Evolutionary conservation across 1,140 invertebrate species (phyloP).

Genomic region (Stenopsyche tienmushanensis): DNA sequence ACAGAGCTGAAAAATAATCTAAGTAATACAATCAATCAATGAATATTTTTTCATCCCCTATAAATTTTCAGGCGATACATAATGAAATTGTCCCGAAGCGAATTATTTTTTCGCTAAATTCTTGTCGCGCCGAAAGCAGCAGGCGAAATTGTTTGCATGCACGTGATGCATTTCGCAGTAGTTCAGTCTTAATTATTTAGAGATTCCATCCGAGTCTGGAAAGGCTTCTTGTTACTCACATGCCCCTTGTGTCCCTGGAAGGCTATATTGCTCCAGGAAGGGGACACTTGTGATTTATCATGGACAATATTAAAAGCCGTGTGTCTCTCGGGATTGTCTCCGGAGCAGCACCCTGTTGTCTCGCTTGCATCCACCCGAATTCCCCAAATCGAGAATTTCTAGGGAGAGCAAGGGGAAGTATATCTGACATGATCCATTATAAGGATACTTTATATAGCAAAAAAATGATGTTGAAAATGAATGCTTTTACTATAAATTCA

Average conservation of each 20-base stretch:
- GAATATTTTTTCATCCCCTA: no score
- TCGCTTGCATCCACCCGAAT: background rate
- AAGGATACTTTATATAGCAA: no score
- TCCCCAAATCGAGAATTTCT: conserved; percentile 10
- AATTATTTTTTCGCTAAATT: no score
- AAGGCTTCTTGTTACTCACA: conserved; percentile 1
- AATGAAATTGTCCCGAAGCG: no score
- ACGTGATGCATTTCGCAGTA: no score
- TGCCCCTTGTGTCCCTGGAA: background rate
- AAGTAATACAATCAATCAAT: no score
- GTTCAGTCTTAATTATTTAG: conserved; percentile 24
- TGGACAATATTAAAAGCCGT: conserved; percentile 33
- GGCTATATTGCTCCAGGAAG: conserved; percentile 21
- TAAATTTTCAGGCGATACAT: no score
- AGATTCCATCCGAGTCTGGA: conserved; percentile 12
- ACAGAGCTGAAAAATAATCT: no score
- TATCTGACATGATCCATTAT: no score
- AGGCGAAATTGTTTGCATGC: no score
- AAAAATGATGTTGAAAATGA: background rate
- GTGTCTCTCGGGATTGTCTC: conserved; percentile 30
- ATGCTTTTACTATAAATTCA: background rate
- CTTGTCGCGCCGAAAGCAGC: no score
- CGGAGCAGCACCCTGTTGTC: background rate
- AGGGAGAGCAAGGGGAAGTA: no score
- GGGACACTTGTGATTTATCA: conserved; percentile 32